These are phyloP conservation scores for Centroberyx gerrardi DNA, from an alignment of 2,797 vertebrate genomes.

Conservation along the genomic window DNA sequence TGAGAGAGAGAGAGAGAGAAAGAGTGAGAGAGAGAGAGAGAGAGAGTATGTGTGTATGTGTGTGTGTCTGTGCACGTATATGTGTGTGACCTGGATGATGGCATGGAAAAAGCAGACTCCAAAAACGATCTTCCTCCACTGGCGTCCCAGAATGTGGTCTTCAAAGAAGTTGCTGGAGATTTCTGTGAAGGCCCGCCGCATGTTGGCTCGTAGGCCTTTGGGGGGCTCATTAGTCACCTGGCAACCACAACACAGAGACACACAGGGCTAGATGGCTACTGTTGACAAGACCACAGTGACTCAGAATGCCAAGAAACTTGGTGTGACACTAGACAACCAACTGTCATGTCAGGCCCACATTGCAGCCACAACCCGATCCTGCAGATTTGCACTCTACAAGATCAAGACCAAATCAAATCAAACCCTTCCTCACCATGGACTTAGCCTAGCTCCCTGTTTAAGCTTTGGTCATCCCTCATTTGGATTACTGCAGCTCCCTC, in stretches of 20 bases:
- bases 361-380: too few relatives aligned
- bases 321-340: too few relatives aligned
- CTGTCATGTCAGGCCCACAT: too few relatives aligned
- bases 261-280: background rate
- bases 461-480: too few relatives aligned
- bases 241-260: conserved; percentile 38
- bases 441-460: too few relatives aligned
- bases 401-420: too few relatives aligned
- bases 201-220: conserved; percentile 89
- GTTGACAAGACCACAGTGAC: background rate
- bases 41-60: background rate
- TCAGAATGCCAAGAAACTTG: background rate
- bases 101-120: conserved; percentile 89
- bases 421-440: too few relatives aligned
- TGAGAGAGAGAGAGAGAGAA: background rate
- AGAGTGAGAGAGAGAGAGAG: background rate
- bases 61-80: background rate
- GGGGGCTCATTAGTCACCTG: conserved; percentile 89
- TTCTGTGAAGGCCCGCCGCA: conserved; percentile 87
- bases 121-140: conserved; percentile 88
- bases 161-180: conserved; percentile 86
- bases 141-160: conserved; percentile 82
- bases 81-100: conserved; percentile 83
- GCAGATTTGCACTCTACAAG: too few relatives aligned
- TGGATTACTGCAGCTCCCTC: too few relatives aligned